Evolutionary conservation across 2,888 invertebrate species (phyloP), one percentile per base, ranked within the genome.

Genomic region (Micropterix aruncella): DNA sequence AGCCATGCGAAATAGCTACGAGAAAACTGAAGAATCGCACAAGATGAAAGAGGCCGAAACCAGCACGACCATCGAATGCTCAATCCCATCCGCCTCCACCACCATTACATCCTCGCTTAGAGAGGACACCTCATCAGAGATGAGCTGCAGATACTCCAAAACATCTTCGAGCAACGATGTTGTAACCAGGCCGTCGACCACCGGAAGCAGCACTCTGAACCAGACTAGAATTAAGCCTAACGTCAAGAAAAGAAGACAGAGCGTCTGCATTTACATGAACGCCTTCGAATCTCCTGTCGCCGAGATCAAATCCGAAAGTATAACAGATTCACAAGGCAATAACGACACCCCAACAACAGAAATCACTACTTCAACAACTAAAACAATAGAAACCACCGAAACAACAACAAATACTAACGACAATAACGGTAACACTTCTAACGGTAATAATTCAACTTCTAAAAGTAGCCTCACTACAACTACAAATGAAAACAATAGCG

Each of bases 1-100:
- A 18, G 58, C 58, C 16, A 57, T 58, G 57, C 51, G 55, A 36
- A 58, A 57, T 48, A 57, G 57, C 45, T 56, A 54, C 48, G 57
- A 56, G 41, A 53, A 54, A 19, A 52, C 55, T 3, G 56, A 53
- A 46, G 57, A 52, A 37, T 40, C 19, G 2, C 19, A 42, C 38
- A 19, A 36, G 1, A 44, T 46, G 9, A 44, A 41, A 16, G 41
- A 46, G n/a, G 18, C 41, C 3, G 16, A 38, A 9, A 15, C 38
- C 4, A 38, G 16, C 14, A 15, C 38, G 4, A 12, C n/a, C 5
- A 4, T 38, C 15, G 38, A 38, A 5, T 9, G 5, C 5, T 15
- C 38, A 5, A 12, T 38, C 16, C 16, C 16, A 14, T 38, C 38
- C 4, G 16, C 38, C 4, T 38, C 38, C 9, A 38, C n/a, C 4